Base-by-base conservation (phyloP, 2,113 vertebrate genomes). In the Xiphophorus hellerii region DNA sequence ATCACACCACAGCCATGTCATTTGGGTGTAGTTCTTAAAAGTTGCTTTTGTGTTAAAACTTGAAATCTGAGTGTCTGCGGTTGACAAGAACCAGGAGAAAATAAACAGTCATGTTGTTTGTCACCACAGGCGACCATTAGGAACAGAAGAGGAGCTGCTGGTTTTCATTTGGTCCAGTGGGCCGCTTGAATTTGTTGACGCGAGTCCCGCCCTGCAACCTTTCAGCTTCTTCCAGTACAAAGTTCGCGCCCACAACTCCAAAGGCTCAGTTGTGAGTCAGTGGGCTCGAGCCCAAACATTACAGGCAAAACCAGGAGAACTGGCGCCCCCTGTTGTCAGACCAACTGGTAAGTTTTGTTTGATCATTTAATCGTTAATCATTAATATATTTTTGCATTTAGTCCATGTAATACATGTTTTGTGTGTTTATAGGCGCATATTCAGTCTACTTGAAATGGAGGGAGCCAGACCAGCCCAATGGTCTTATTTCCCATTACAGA, bases 211-310 rank as follows among this genome's bases (percentile, higher is more conserved):
- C 39, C 92, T 98, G 48, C 87, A 67, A 58, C 95, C 97, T 2
- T 97, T 95, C 86, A 96, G 94, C 0, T 84, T 89, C 77, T 97
- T 96, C 0, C 95, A 98, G 77, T 98, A 97, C 73, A 94, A 78
- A 66, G 76, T 95, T 62, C 89, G 80, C 29, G 96, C 96, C 69
- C 89, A 85, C 5, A 99, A 98, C 87, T 91, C 95, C 20, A 86
- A 89, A 84, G 96, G 96, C 30, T 95, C 92, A 0, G 92, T 93
- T 74, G 88, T 95, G 62, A 97, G 97, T 83, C 75, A 54, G 0
- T 98, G 97, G 97, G 88, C 95, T 73, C 90, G 89, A 29, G 37
- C 80, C 9, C 90, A 82, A 35, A 98, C 96, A 0, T 87, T 95
- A 62, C 95, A 97, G 88, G 94, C 96, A 60, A 89, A 90, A 33